Base-by-base conservation (phyloP, 2,797 vertebrate genomes). In the Todus mexicanus region DNA sequence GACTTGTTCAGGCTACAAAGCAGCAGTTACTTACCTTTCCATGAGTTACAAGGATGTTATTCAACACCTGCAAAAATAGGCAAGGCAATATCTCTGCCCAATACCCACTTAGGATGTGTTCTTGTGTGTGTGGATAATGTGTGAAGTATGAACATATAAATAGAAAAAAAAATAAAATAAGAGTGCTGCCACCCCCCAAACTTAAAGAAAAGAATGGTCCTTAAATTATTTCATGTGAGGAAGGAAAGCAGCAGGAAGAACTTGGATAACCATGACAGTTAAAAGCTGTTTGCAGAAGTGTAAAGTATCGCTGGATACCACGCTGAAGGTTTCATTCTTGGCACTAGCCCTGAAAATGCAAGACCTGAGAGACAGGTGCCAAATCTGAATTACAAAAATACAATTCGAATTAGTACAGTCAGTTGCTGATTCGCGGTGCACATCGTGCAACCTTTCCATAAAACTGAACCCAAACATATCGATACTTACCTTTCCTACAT, bases 11-110 rank as follows among this genome's bases (percentile, higher is more conserved):
- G 70, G 90, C 64, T 87, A 83, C 83, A 94, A 87, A 92, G 74
- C 38, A 85, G 47, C 48, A 88, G 65, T 78, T 89, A 97, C 97
- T 97, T 97, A 97, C 97, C 97, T 97, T 94, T 19, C 4, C 37
- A 7, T 40, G 77, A 90, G 60, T 54, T 95, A 96, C 61, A 96
- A 74, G 48, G 88, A 84, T 85, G 84, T 50, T 95, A 93, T 26
- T 94, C 87, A 95, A 93, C 93, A 95, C 94, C 95, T 97, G 95
- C 50, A 95, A 96, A 95, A 93, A 94, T 87, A 94, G 21, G 73
- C n/a, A 94, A 90, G 94, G 89, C 83, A 77, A 50, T 25, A 69
- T 14, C 65, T 89, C 86, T 89, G 87, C 91, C 93, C 61, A 84
- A 69, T 50, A 87, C 29, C 93, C 79, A 47, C 68, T 1, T 27